Base-by-base conservation (phyloP, 2,888 invertebrate genomes). In the Netelia virgata region DNA sequence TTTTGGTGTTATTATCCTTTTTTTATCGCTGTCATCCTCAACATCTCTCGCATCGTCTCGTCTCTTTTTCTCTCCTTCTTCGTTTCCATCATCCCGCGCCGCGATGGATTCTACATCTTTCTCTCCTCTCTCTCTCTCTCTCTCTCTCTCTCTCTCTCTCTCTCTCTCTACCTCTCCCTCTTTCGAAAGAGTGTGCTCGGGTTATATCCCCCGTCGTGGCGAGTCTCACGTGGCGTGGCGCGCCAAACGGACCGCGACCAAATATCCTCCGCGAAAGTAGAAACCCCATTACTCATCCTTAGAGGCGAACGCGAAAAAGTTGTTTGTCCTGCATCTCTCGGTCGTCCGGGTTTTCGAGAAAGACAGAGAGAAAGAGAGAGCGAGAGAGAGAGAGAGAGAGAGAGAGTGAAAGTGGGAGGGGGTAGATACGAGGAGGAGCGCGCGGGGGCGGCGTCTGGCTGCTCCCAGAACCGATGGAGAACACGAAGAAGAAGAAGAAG, bases 251-350 rank as follows among this genome's bases (percentile, higher is more conserved):
- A 89, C 89, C 88, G 88, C 88, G 90, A 90, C 90, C 90, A 88
- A 91, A 91, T 91, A 90, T 91, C 90, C 88, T 90, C 86, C 87
- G 75, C 88, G 87, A 90, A 91, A 90, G 91, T 90, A 88, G 90
- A 90, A 90, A 90, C 87, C 87, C 88, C 87, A 90, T 91, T 89
- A 91, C 85, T 90, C 90, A 91, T 91, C 87, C 88, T 89, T 89
- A 86, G 87, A 87, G 88, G 87, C 90, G 87, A 89, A 89, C 89
- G 90, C 89, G 90, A 92, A 91, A 90, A 92, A 92, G 92, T 93
- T 92, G 93, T 92, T 92, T 92, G 92, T 91, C 92, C 91, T 90
- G 91, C 90, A 90, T 90, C 89, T 89, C 87, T 86, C 86, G 88
- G 87, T 88, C 86, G 88, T 83, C 83, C 78, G 84, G 78, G 78